A percentile compares a stretch with the other conserved stretches of the same genome.
Evolutionary conservation across 1,140 invertebrate species (phyloP).

Genomic region (Ceratina calcarata): DNA sequence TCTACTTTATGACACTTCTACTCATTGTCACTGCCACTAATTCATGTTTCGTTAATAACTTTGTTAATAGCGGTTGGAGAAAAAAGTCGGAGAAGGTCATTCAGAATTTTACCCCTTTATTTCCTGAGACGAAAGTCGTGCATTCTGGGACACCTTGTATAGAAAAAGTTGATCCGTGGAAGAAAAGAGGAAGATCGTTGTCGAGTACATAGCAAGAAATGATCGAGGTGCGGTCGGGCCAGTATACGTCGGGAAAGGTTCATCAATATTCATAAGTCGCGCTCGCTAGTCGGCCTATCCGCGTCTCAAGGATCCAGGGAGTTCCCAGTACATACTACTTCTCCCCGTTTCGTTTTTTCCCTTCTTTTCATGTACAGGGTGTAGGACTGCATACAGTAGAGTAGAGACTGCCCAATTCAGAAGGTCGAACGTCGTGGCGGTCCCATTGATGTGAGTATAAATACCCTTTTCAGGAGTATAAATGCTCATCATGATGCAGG

Average conservation of each 20-base stretch:
- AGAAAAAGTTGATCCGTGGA: neutral
- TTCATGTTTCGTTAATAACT: no score
- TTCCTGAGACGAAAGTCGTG: no score
- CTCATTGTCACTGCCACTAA: no score
- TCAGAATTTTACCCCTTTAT: no score
- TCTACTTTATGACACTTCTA: no score
- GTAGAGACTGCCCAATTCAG: conserved; percentile 6
- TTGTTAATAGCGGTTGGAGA: no score
- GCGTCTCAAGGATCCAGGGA: conserved; percentile 74
- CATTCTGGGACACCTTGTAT: neutral
- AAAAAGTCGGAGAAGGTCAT: no score
- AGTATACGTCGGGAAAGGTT: conserved; percentile 70
- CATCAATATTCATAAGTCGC: conserved; percentile 80
- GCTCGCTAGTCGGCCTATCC: conserved; percentile 65
- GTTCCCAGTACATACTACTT: conserved; percentile 57
- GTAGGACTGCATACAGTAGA: conserved; percentile 3
- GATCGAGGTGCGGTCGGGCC: conserved; percentile 54
- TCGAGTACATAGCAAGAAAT: conserved; percentile 34
- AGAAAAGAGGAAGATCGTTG: conserved; percentile 20
- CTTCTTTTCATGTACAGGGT: conserved; percentile 28
- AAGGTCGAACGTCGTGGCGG: no score
- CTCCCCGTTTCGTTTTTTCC: conserved; percentile 33
- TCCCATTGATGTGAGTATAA: no score
- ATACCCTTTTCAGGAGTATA: no score
- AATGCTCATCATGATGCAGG: no score